Evolutionary conservation across 2,888 invertebrate species (phyloP).

Genomic region (Epistrophella euchroma): DNA sequence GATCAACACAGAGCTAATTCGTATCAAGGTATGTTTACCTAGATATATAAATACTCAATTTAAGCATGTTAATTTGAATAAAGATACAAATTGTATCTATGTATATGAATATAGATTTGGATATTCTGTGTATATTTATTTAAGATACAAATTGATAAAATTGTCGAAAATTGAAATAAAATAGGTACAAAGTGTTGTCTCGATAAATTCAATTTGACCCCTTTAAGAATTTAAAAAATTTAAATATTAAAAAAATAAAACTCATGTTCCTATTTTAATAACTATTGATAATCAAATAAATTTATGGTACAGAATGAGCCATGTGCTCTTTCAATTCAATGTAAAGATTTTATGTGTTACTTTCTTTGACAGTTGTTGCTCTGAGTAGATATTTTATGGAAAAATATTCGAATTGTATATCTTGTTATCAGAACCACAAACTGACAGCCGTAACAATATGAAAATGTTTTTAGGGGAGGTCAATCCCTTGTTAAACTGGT

Average conservation of each 20-base stretch:
- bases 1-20: conserved; percentile 50
- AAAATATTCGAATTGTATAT: conserved; percentile 3
- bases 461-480: not conserved
- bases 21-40: conserved; percentile 6
- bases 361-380: not conserved
- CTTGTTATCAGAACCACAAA: conserved; percentile 19
- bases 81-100: conserved; percentile 15
- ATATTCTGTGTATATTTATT: conserved; percentile 14
- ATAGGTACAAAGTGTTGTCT: conserved; percentile 8
- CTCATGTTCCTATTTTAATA: not conserved
- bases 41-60: not conserved
- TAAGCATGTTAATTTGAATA: conserved; percentile 23
- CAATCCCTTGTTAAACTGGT: conserved; percentile 29
- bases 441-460: not conserved
- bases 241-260: not conserved
- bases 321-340: conserved; percentile 2
- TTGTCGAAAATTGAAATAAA: conserved; percentile 3
- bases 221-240: not conserved
- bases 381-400: not conserved
- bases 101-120: conserved; percentile 17
- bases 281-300: not conserved
- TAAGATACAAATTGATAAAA: conserved; percentile 26
- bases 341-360: conserved; percentile 1
- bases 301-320: not conserved
- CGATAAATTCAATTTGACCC: conserved; percentile 17